phyloP scores from a whole-genome alignment of 2,113 vertebrate genomes.

The Phrynocephalus versicolor region DNA sequence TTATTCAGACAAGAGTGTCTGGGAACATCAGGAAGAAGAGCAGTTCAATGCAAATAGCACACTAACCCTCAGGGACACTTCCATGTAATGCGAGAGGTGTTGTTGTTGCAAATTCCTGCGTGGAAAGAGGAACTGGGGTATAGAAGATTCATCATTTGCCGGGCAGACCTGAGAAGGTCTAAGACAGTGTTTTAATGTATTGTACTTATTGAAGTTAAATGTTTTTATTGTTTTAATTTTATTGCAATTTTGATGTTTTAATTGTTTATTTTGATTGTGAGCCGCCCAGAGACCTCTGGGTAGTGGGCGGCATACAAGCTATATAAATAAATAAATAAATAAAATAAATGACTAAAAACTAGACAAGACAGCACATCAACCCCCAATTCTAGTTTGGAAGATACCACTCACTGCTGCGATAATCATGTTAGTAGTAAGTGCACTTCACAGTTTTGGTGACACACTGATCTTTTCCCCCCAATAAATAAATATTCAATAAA shows the following conservation, averaged over 20 bases:
- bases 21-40: not conserved
- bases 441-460: too few species aligned
- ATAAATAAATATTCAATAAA: too few species aligned
- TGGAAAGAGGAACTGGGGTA: not conserved
- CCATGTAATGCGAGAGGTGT: not conserved
- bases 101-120: not conserved
- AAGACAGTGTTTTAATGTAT: too few species aligned
- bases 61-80: not conserved
- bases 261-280: too few species aligned
- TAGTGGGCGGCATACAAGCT: too few species aligned
- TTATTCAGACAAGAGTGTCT: conserved; percentile 6
- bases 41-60: not conserved
- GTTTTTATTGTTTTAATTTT: too few species aligned
- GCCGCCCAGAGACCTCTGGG: too few species aligned
- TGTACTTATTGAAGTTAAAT: too few species aligned
- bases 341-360: not conserved
- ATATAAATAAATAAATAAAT: too few species aligned
- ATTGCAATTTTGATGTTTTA: too few species aligned
- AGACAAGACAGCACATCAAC: not conserved
- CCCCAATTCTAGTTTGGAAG: too few species aligned
- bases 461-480: too few species aligned
- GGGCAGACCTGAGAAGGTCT: not conserved
- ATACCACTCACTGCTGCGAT: not conserved
- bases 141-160: not conserved
- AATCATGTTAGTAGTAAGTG: not conserved